Evolutionary conservation across 2,113 vertebrate species (phyloP).

Genomic region (Ictalurus punctatus): DNA sequence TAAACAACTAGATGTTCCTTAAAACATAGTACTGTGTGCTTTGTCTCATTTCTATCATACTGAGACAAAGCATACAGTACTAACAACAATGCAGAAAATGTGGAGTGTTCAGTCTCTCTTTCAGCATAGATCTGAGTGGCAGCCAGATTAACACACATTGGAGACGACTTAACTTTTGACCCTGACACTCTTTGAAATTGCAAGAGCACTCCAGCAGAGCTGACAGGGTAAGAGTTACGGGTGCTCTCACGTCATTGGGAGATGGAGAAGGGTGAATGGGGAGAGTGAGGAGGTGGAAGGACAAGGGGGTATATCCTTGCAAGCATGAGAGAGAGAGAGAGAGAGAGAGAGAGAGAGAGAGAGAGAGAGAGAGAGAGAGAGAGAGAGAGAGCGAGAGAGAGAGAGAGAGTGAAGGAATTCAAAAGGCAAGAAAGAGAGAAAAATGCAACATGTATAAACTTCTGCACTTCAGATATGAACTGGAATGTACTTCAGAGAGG

Average conservation of each 20-base stretch:
- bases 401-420: background rate
- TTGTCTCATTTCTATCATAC: background rate
- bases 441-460: background rate
- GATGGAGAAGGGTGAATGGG: conserved; percentile 60
- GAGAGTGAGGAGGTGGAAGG: conserved; percentile 38
- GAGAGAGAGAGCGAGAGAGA: background rate
- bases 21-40: background rate
- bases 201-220: conserved; percentile 74
- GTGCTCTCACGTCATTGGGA: conserved; percentile 63
- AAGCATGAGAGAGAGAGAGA: conserved; percentile 35
- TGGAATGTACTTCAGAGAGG: background rate
- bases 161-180: conserved; percentile 82
- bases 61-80: background rate
- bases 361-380: conserved; percentile 50
- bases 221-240: conserved; percentile 71
- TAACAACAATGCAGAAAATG: conserved; percentile 5
- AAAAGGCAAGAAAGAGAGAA: conserved; percentile 19
- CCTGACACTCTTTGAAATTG: conserved; percentile 77
- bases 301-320: conserved; percentile 6
- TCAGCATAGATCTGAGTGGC: conserved; percentile 66
- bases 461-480: background rate
- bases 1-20: background rate
- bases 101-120: conserved; percentile 41
- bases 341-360: conserved; percentile 28
- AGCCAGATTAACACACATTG: conserved; percentile 77